Conservation (phyloP, 2,113 vertebrate genomes). For the Pongo abelii region DNA sequence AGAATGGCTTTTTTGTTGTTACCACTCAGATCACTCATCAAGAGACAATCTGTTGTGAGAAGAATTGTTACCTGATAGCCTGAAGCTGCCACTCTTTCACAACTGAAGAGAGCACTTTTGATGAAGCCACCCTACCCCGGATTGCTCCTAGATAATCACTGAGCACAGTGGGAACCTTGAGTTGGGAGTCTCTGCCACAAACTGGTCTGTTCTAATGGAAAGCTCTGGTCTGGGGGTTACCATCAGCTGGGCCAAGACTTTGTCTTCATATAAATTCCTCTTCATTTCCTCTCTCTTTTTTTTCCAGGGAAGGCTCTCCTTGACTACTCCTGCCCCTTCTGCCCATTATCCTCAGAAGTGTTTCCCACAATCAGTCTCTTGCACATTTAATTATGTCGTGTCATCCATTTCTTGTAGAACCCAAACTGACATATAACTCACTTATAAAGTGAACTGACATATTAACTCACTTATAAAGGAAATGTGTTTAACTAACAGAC, state of each 20-base stretch:
- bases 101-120: neutral
- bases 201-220: neutral
- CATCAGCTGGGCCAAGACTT: neutral
- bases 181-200: neutral
- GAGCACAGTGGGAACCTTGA: neutral
- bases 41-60: neutral
- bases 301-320: neutral
- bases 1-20: too few relatives aligned
- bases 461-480: neutral
- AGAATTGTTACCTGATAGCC: neutral
- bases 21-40: neutral
- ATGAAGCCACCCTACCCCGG: accelerated
- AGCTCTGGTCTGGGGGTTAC: neutral
- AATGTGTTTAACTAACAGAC: neutral
- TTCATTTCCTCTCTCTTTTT: neutral
- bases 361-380: neutral
- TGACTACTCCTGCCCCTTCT: neutral
- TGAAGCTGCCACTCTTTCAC: neutral
- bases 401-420: neutral
- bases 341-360: neutral
- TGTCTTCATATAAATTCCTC: neutral
- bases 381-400: neutral
- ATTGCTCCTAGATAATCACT: neutral
- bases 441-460: neutral
- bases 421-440: neutral